These are phyloP conservation scores for Stichopus chloronotus DNA, from an alignment of 35 echinoderm and acorn worm species.

Conservation along the genomic window DNA sequence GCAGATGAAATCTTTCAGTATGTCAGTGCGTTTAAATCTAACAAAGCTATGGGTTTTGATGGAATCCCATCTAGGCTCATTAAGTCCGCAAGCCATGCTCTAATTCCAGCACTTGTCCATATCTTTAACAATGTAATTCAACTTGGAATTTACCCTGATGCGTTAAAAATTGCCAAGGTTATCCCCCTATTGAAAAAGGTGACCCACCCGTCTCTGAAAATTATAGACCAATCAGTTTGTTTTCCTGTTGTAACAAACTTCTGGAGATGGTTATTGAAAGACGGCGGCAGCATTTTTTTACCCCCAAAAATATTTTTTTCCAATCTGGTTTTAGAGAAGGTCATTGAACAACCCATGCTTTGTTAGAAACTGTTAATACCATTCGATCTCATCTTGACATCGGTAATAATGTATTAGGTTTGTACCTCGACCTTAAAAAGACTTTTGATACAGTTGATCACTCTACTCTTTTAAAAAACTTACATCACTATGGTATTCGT, in stretches of 20 bases:
- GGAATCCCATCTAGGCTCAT: not conserved
- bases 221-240: not conserved
- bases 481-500: too few species aligned
- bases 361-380: too few species aligned
- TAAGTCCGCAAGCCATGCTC: not conserved
- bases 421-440: too few species aligned
- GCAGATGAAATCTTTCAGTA: not conserved
- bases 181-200: constrained; percentile 10
- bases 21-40: not conserved
- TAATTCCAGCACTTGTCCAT: too few species aligned
- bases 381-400: too few species aligned
- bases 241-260: not conserved
- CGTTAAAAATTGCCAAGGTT: not conserved
- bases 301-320: not conserved
- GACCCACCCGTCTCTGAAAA: not conserved
- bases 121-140: too few species aligned
- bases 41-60: not conserved
- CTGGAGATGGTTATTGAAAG: not conserved
- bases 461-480: too few species aligned
- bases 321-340: not conserved
- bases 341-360: not conserved
- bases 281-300: not conserved
- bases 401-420: too few species aligned
- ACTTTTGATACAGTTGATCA: too few species aligned
- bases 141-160: not conserved